phyloP scores from a whole-genome alignment of 2,113 vertebrate species.

The Calonectris borealis region DNA sequence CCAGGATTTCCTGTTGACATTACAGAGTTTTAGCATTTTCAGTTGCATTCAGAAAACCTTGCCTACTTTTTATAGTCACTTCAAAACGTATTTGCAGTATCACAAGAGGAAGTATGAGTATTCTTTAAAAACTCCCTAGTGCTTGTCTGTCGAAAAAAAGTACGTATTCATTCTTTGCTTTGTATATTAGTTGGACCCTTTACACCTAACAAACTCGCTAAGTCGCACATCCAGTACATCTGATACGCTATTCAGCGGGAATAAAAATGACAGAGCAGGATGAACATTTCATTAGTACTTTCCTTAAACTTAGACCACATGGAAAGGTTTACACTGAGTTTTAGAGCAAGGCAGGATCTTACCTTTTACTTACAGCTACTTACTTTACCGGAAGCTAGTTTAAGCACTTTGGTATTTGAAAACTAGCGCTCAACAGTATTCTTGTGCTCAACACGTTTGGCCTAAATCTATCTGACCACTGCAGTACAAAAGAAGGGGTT shows the following conservation, averaged over 20 bases:
- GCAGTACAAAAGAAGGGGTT: not conserved
- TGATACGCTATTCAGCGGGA: not conserved
- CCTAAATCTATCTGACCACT: not conserved
- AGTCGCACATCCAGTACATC: not conserved
- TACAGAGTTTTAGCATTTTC: constrained; percentile 31
- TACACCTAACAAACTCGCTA: not conserved
- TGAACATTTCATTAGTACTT: not conserved
- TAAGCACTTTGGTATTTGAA: not conserved
- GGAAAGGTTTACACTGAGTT: not conserved
- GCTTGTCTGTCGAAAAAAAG: not conserved
- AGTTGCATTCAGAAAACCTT: not conserved
- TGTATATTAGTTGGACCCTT: not conserved
- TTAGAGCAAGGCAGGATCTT: not conserved
- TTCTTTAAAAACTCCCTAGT: not conserved
- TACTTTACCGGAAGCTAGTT: not conserved
- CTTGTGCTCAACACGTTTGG: not conserved
- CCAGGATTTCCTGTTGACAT: constrained; percentile 80
- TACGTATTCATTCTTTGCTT: not conserved
- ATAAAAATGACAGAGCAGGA: not conserved
- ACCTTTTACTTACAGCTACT: not conserved
- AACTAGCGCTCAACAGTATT: not conserved
- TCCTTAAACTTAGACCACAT: not conserved
- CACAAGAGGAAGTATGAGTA: not conserved
- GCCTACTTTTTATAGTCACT: not conserved
- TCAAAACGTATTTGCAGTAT: not conserved